Base-by-base conservation (phyloP, 2,888 invertebrate genomes). In the Argyra leucocephala region DNA sequence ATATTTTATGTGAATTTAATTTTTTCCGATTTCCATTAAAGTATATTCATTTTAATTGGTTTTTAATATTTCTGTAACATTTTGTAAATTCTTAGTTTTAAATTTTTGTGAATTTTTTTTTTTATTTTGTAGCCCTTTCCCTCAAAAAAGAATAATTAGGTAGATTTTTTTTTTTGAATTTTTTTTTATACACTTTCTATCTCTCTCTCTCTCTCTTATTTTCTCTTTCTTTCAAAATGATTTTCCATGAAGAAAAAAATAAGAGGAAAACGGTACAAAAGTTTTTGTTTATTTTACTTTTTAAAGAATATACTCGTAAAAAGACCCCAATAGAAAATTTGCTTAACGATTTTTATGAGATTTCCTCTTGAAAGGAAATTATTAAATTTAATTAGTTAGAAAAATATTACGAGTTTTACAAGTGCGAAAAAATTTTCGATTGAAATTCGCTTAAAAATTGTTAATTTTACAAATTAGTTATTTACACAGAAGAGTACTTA, bases 51-150 rank as follows among this genome's bases (percentile, higher is more conserved):
- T 48, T 48, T 48, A 48, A 48, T 48, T 48, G 48, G 15, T 48
- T 48, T 48, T 48, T 48, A 48, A 48, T 48, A 48, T 48, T 48
- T 48, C 2, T 48, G 48, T 48, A 48, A 48, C 48, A 48, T 48
- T 48, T 48, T 48, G 15, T 48, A 12, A 15, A 48, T 48, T 48
- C 37, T 48, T 48, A 31, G 9, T 48, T 48, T 48, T 18, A 15
- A 12, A 18, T 18, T 48, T 48, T 48, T 6, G 9, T 48, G 12
- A 18, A 2, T 48, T 18, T 18, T 48, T 48, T 37, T 37, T 48
- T 48, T 15, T 48, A 48, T 48, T 10, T 6, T 10, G 12, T 10
- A 18, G 48, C 18, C 48, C 48, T 15, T 48, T 48, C 15, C 18
- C 5, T 48, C 48, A n/a, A 5, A 48, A 48, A 48, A 48, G 48